A percentile compares a stretch with the other conserved stretches of the same genome.
Evolutionary conservation across 2,113 vertebrate species (phyloP).

Genomic region (Meriones unguiculatus): DNA sequence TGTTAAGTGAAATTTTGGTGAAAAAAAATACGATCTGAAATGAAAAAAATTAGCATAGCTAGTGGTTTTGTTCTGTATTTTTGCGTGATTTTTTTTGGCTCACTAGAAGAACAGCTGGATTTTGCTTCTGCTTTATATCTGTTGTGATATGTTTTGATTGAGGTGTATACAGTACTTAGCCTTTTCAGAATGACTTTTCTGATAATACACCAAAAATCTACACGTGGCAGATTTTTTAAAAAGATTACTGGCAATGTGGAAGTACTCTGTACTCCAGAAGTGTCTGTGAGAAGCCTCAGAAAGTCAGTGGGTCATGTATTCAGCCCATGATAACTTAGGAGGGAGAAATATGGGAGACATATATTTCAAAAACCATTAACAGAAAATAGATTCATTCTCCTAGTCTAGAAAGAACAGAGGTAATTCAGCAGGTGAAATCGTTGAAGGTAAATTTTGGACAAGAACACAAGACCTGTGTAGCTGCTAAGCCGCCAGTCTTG

Average conservation of each 20-base stretch:
- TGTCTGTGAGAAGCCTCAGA: neutral
- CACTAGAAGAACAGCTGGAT: constrained; percentile 30
- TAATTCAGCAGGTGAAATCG: neutral
- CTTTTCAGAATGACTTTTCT: constrained; percentile 44
- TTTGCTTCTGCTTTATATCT: constrained; percentile 55
- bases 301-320: constrained; percentile 37
- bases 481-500: neutral
- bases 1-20: neutral
- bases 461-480: neutral
- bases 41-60: constrained; percentile 32
- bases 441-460: neutral
- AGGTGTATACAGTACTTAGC: neutral
- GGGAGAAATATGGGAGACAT: neutral
- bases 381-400: neutral
- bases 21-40: constrained; percentile 50
- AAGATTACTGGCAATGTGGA: neutral
- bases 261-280: neutral
- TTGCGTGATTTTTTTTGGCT: constrained; percentile 55
- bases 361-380: constrained; percentile 39
- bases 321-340: constrained; percentile 1
- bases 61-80: constrained; percentile 34
- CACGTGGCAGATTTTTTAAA: neutral
- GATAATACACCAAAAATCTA: constrained; percentile 22
- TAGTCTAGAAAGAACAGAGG: neutral
- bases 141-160: constrained; percentile 29